Evolutionary conservation across 2,797 vertebrate species (phyloP), one percentile per base, ranked within the genome.

Genomic region (Menidia menidia): DNA sequence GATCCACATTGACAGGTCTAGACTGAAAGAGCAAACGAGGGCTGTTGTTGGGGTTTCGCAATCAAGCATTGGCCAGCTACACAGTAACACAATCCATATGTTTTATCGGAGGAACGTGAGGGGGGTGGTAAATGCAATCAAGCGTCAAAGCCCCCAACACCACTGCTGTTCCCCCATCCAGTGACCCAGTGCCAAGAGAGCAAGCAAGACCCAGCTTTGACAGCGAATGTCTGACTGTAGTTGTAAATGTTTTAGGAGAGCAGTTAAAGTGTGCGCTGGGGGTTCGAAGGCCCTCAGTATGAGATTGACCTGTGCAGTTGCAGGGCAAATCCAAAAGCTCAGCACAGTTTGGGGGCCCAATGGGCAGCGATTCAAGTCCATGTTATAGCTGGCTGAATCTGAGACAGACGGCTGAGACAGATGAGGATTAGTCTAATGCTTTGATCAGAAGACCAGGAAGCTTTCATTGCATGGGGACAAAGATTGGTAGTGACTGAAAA

Each of bases 401-500:
- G 81, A 89, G 87, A 89, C 82, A 86, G 88, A 84, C 84, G 74
- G 83, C 86, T 74, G 78, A 81, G 86, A 84, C 82, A 88, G 86
- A 88, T 89, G 83, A 93, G 91, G 92, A 93, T 81, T 94, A 94
- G 86, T 72, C 80, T 59, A 42, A 56, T 59, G 81, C 95, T 96
- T 96, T 97, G 95, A 96, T 97, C 95, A 94, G 80, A 30, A 55
- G 93, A 84, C 83, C 92, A 79, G 85, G 79, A 93, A 88, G 90
- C 89, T 95, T 95, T 95, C 92, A 90, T 81, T 80, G 89, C 73
- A 82, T 82, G 75, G 77, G 94, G 94, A 96, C 92, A 93, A 89
- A 92, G 90, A 97, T 92, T 95, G 92, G 90, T 88, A 93, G 88
- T 93, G 94, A 96, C 85, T 92, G 91, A 90, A 94, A 92, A 94